Evolutionary conservation across 1,140 invertebrate genomes (phyloP), one percentile per base, ranked within the genome.

Genomic region (Ditylenchus dipsaci): DNA sequence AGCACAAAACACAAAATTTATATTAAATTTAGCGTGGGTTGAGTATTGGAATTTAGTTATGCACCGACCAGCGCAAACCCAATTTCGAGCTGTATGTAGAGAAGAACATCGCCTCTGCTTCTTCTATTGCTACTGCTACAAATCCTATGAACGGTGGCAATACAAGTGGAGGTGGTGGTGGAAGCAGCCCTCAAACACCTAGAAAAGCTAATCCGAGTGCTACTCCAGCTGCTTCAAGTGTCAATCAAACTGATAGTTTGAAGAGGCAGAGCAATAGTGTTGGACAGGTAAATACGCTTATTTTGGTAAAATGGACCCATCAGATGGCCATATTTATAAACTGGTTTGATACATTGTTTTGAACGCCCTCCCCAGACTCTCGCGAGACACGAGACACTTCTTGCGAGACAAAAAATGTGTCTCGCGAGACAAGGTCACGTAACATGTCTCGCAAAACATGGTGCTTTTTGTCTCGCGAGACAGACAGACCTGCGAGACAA

Each of bases 71-170:
- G 47, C 49, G 70, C 19, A 72, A 72, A 42, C 70, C 70, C 11
- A 61, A 66, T 17, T 72, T 72, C 33, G 70, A 72, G 17, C 33
- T 72, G 7, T 72, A 57, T 56, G 30, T 72, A 17, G 70, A 63
- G 11, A 71, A 72, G 33, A 21, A 33, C 49, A 53, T 19, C 23
- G n/a, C 49, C 8, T 5, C 23, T 19, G n/a, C 49, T 21, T 53
- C 49, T 53, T 26, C 49, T 15, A 53, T 19, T 53, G 49, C n/a
- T 21, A 53, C 23, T 19, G 15, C 49, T 26, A 17, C 11, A 11
- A n/a, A n/a, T 13, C n/a, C 3, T 53, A 26, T 26, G 15, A 53
- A 26, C 23, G 3, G n/a, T 26, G 49, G 49, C 3, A 17, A 3
- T 26, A 53, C 23, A 3, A 53, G 49, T 53, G 43, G 11, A 45